These are phyloP conservation scores for Hermaeophaga mercurialis DNA, from an alignment of 2,888 invertebrate genomes.

Conservation along the genomic window DNA sequence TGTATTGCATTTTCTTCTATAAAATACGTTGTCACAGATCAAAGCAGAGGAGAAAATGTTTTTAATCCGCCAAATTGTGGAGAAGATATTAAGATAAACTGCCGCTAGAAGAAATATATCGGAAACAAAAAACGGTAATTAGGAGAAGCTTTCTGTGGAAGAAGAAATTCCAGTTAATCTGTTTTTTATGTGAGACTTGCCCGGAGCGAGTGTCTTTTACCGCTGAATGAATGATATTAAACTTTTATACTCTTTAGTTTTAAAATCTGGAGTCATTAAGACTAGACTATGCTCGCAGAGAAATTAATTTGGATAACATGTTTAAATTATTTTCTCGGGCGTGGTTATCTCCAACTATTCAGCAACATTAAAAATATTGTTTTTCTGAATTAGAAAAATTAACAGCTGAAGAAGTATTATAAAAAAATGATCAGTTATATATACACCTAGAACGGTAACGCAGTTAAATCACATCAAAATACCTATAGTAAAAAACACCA, in stretches of 20 bases:
- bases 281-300: constrained; percentile 40
- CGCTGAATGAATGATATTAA: constrained; percentile 47
- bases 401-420: no score
- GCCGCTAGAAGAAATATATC: background rate
- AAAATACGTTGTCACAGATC: background rate
- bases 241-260: constrained; percentile 51
- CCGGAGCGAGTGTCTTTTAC: constrained; percentile 46
- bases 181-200: constrained; percentile 48
- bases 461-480: no score
- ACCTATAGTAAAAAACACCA: no score
- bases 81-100: constrained; percentile 1
- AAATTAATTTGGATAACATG: constrained; percentile 43
- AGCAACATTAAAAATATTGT: no score
- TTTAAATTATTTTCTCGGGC: background rate
- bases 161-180: constrained; percentile 45
- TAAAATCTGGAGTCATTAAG: constrained; percentile 48
- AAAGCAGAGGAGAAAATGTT: background rate
- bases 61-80: background rate
- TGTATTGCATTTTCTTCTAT: background rate
- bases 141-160: constrained; percentile 37
- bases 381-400: no score
- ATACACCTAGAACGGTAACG: no score
- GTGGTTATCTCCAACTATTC: no score
- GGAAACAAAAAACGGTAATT: constrained; percentile 38
- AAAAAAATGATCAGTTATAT: no score